Conservation (phyloP, 2,113 vertebrate genomes). For the Clarias magur region DNA sequence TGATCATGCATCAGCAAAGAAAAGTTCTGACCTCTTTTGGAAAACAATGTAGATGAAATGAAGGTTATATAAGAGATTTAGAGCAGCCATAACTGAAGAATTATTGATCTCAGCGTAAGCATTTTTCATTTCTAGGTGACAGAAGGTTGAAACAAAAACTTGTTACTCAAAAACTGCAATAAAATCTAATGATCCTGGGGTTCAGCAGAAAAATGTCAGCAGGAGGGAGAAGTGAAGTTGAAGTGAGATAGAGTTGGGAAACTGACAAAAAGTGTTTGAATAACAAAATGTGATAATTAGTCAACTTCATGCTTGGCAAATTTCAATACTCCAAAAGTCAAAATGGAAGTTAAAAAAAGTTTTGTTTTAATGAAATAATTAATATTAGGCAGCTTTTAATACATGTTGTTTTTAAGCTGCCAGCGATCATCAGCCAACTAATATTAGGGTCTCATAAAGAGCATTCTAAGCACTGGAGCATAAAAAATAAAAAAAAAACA, state of each 20-base stretch:
- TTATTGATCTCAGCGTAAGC: background rate
- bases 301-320: background rate
- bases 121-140: background rate
- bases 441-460: background rate
- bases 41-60: conserved; percentile 4
- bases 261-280: background rate
- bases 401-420: background rate
- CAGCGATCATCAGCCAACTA: background rate
- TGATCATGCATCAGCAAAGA: background rate
- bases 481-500: background rate
- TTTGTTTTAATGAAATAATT: background rate
- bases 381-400: background rate
- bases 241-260: background rate
- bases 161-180: background rate
- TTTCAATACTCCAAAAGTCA: background rate
- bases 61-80: conserved; percentile 5
- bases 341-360: background rate
- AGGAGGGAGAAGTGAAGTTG: background rate
- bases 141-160: background rate
- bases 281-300: background rate
- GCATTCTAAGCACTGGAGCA: background rate
- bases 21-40: background rate
- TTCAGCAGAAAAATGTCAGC: background rate
- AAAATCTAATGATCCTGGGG: background rate
- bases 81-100: background rate